A percentile compares a stretch with the other conserved stretches of the same genome.
Conservation (phyloP, 2,888 invertebrate genomes). For the Metallyticus violacea region DNA sequence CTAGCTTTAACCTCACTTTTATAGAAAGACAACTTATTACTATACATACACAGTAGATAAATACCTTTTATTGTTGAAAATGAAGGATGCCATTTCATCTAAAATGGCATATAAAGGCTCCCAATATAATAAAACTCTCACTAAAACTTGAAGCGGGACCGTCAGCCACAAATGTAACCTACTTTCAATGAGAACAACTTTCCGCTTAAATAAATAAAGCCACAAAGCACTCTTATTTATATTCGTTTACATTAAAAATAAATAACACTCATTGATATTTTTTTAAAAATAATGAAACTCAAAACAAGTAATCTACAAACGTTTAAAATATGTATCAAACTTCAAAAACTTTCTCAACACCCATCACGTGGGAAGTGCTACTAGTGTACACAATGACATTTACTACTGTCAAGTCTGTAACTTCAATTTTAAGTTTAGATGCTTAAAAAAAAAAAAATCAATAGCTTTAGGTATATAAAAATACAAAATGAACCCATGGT, state of each 20-base stretch:
- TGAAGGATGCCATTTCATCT: conserved; percentile 2
- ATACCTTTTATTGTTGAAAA: conserved; percentile 7
- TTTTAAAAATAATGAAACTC: background rate
- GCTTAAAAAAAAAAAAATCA: no score
- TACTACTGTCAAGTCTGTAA: background rate
- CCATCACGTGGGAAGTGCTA: background rate
- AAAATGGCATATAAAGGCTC: background rate
- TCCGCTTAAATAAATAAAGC: background rate
- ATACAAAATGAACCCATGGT: no score
- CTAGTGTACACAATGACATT: background rate
- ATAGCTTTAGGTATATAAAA: no score
- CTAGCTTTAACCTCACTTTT: background rate
- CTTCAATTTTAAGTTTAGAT: background rate
- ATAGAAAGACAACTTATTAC: background rate
- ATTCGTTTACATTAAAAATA: background rate
- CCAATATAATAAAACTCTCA: background rate
- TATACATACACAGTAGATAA: background rate
- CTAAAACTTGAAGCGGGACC: background rate
- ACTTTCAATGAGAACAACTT: background rate
- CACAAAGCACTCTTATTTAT: background rate
- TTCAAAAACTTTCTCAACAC: background rate
- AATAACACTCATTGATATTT: background rate
- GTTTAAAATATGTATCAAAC: background rate
- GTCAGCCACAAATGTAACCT: background rate
- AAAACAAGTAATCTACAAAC: background rate